Base-by-base conservation (phyloP, 1,140 invertebrate genomes). In the Bacillus rossius region DNA sequence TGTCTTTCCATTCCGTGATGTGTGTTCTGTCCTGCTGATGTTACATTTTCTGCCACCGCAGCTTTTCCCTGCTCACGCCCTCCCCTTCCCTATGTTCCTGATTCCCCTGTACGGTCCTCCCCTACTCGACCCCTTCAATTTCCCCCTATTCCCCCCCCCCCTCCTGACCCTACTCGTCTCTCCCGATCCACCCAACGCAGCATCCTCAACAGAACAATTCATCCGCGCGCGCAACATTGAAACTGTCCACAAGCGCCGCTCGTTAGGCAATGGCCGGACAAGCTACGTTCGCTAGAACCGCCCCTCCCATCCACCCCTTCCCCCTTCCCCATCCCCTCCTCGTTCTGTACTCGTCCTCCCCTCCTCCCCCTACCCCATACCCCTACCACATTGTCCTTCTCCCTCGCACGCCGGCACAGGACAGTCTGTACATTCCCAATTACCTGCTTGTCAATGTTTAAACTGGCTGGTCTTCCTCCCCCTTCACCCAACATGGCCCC, bases 391-490 rank as follows among this genome's bases (percentile, higher is more conserved):
- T n/a, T n/a, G n/a, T n/a, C n/a, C n/a, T n/a, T n/a, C n/a, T n/a
- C n/a, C 10, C 29, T 34, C 4, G 29, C 29, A 34, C 4, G 29
- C 29, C n/a, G 10, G 29, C 29, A 34, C 29, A 34, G 29, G 29
- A 34, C 29, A 34, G 53, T 55, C 53, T 55, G 53, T 55, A 45
- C 40, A 55, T 41, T 55, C 53, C 53, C 53, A 55, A 55, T 55
- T 55, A 55, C 53, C 40, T 55, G 53, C 40, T 45, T 55, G 53
- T 55, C 53, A 55, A 55, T 55, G 53, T 55, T 55, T 55, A 55
- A 55, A 41, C 53, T 37, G 38, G 37, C 29, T 10, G 29, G n/a
- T n/a, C n/a, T n/a, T n/a, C n/a, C n/a, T n/a, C 10, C 29, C 29
- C 29, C 29, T 34, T 34, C 29, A 34, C n/a, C n/a, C n/a, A n/a